Evolutionary conservation across 2,797 vertebrate genomes (phyloP).

Genomic region (Percopsis omiscomaycus): DNA sequence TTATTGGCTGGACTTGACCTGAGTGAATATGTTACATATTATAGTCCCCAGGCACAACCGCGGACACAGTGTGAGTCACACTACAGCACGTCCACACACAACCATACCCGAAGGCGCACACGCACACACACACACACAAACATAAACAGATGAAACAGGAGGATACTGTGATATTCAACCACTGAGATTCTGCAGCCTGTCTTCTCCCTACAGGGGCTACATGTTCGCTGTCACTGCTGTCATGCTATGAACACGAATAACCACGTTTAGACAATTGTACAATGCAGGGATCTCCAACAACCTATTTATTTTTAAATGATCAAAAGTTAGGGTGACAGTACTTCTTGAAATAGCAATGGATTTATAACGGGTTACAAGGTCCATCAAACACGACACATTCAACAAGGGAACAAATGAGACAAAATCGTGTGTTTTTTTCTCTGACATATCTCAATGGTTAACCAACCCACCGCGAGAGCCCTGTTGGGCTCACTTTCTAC

Average conservation of each 20-base stretch:
- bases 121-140: conserved; percentile 6
- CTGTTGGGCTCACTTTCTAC: background rate
- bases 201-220: background rate
- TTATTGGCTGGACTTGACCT: conserved; percentile 25
- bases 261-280: too few relatives aligned
- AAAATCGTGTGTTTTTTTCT: too few relatives aligned
- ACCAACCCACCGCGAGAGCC: background rate
- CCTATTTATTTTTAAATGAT: too few relatives aligned
- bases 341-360: too few relatives aligned
- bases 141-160: background rate
- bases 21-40: conserved; percentile 14
- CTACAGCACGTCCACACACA: conserved; percentile 4
- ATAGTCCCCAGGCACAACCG: conserved; percentile 5
- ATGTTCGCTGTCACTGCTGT: background rate
- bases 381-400: too few relatives aligned
- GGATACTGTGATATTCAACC: conserved; percentile 2
- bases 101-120: conserved; percentile 3
- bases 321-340: too few relatives aligned
- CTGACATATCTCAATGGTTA: background rate
- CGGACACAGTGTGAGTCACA: conserved; percentile 20
- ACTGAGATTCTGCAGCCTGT: background rate
- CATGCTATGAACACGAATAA: background rate
- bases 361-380: too few relatives aligned
- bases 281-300: too few relatives aligned
- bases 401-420: too few relatives aligned